Evolutionary conservation across 2,797 vertebrate species (phyloP), one percentile per base, ranked within the genome.

Genomic region (Rhincodon typus): DNA sequence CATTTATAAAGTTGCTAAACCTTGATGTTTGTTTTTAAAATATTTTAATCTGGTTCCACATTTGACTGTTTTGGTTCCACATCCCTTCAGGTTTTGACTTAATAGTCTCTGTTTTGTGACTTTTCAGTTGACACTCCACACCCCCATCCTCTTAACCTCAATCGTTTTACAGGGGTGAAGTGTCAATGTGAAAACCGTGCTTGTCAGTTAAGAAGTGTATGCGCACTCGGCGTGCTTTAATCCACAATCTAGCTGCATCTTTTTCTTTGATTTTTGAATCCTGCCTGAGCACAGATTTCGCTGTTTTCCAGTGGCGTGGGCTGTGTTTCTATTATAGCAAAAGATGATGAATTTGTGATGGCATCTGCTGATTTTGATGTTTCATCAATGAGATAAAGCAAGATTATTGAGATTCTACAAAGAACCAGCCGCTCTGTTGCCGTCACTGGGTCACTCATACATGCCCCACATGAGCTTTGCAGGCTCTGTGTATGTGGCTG

Each of bases 381-480:
- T 42, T 84, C 19, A 23, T 46, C 38, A 42, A 46, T 21, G 38
- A 42, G 79, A 21, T 23, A 23, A 42, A 19, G 38, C 17, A 15
- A 7, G 38, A 42, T 84, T 21, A 84, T 46, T 84, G 19, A 19
- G 79, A 84, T 42, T 42, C 79, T 84, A 17, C n/a, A 23, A 96
- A 95, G 96, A 96, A 96, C 97, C 96, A 97, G 97, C 97, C 96
- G 96, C 96, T 96, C 69, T 96, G 96, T 82, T 96, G 96, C 96
- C 96, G 96, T 96, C 95, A 96, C 96, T 96, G 96, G 90, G 96
- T 97, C 97, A 96, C 97, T 98, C 97, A 96, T 97, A 97, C 97
- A 98, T 98, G 97, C 97, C 97, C 96, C 96, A 97, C 98, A 98
- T 97, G 97, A 97, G 97, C 96, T 97, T 42, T 97, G 97, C 96